Conservation (phyloP, 2,113 vertebrate genomes). For the Antechinus flavipes region DNA sequence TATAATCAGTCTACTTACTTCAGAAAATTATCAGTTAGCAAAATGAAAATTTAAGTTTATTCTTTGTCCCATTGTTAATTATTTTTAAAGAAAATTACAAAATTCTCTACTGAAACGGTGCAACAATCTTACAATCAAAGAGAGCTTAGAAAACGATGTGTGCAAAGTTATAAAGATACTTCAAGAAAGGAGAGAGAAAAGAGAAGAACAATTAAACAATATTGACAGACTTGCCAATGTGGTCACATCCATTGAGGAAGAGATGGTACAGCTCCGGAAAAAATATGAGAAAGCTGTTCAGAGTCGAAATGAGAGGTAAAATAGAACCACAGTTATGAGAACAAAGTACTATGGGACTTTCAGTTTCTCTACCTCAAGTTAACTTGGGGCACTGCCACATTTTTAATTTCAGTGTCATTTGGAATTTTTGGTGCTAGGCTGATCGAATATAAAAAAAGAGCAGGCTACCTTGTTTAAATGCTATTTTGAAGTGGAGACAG, state of each 20-base stretch:
- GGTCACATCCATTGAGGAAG: slow-evolving; percentile 84
- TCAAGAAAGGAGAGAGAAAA: slow-evolving; percentile 85
- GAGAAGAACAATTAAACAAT: slow-evolving; percentile 83
- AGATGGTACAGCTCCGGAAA: slow-evolving; percentile 85
- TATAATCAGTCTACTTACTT: neutral
- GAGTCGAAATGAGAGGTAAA: slow-evolving; percentile 88
- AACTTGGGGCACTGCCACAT: too few species aligned
- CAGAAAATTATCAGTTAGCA: slow-evolving; percentile 11
- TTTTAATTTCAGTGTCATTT: neutral
- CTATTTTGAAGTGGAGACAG: neutral
- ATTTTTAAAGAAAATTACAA: slow-evolving; percentile 86
- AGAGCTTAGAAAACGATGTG: slow-evolving; percentile 86
- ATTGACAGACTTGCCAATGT: slow-evolving; percentile 84
- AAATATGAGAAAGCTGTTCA: slow-evolving; percentile 85
- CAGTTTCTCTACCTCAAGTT: neutral
- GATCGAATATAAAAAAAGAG: neutral
- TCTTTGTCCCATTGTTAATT: slow-evolving; percentile 36
- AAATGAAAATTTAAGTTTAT: slow-evolving; percentile 5
- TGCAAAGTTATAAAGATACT: slow-evolving; percentile 81
- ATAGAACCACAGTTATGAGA: neutral
- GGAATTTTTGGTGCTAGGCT: neutral
- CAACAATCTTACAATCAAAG: slow-evolving; percentile 84
- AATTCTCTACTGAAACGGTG: slow-evolving; percentile 86
- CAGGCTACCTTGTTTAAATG: neutral
- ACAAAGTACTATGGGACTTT: neutral